Percentiles rank a stretch among this genome's conserved stretches.
Conservation (phyloP, 2,888 invertebrate species). For the Drosophila pullipes region DNA sequence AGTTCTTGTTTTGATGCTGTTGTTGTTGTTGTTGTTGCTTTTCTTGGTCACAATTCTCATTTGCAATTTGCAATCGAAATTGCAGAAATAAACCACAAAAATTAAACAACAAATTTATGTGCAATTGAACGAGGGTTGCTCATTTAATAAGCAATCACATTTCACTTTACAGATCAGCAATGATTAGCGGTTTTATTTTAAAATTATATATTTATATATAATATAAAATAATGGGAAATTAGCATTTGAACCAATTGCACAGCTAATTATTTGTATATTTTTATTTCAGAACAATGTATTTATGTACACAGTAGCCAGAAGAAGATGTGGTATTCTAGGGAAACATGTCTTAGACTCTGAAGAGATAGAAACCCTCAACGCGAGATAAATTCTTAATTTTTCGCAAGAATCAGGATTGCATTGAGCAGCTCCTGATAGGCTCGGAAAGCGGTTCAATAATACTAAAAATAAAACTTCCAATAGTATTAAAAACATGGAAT, state of each 20-base stretch:
- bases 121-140: constrained; percentile 34
- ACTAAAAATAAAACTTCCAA: neutral
- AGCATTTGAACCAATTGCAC: neutral
- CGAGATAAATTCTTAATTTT: neutral
- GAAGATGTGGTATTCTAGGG: neutral
- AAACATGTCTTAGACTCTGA: neutral
- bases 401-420: neutral
- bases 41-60: constrained; percentile 44
- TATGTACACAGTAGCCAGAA: neutral
- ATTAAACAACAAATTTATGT: constrained; percentile 20
- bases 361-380: neutral
- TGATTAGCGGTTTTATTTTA: neutral
- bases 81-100: constrained; percentile 22
- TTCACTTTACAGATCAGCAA: neutral
- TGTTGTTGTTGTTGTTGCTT: constrained; percentile 5
- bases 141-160: neutral
- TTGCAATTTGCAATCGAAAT: constrained; percentile 64
- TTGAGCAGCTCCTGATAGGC: neutral
- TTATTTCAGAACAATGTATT: neutral
- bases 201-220: neutral
- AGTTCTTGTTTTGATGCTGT: neutral
- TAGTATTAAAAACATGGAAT: neutral
- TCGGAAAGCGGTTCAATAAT: neutral
- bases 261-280: neutral
- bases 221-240: too few relatives aligned